These are phyloP conservation scores for Tetramorium parvispinum DNA, from an alignment of 1,140 invertebrate genomes.

Conservation along the genomic window DNA sequence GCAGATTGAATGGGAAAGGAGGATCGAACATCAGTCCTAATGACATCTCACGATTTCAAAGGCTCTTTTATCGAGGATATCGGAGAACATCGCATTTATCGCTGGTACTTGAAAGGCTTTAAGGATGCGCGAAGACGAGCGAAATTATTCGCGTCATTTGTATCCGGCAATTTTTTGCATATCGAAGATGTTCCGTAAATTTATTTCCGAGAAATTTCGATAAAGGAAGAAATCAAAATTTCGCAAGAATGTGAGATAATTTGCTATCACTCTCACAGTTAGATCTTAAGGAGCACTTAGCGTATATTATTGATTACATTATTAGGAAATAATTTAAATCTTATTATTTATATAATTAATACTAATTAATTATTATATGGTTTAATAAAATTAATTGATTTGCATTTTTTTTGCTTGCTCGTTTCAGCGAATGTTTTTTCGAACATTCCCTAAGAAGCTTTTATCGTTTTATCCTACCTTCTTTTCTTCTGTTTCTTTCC, in stretches of 20 bases:
- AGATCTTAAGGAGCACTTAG: background rate
- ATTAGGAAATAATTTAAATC: background rate
- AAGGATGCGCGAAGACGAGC: background rate
- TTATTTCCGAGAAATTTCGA: background rate
- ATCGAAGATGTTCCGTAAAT: background rate
- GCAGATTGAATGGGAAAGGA: conserved; percentile 6
- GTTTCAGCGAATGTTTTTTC: background rate
- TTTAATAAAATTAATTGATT: conserved; percentile 6
- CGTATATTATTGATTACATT: background rate
- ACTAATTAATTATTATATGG: background rate
- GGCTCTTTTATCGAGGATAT: conserved; percentile 3
- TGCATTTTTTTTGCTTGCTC: background rate
- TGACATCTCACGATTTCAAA: conserved; percentile 22
- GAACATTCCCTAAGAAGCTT: background rate
- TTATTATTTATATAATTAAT: background rate
- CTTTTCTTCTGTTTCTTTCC: conserved; percentile 15
- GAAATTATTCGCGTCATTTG: background rate
- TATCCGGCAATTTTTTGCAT: background rate
- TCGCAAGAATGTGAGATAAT: background rate
- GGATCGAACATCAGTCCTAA: conserved; percentile 27
- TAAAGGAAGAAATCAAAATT: background rate
- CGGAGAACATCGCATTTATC: background rate
- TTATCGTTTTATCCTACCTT: background rate
- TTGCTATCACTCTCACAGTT: background rate
- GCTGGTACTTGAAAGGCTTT: background rate